A percentile compares a stretch with the other conserved stretches of the same genome.
Evolutionary conservation across 2,888 invertebrate species (phyloP).

Genomic region (Hipparchia semele): DNA sequence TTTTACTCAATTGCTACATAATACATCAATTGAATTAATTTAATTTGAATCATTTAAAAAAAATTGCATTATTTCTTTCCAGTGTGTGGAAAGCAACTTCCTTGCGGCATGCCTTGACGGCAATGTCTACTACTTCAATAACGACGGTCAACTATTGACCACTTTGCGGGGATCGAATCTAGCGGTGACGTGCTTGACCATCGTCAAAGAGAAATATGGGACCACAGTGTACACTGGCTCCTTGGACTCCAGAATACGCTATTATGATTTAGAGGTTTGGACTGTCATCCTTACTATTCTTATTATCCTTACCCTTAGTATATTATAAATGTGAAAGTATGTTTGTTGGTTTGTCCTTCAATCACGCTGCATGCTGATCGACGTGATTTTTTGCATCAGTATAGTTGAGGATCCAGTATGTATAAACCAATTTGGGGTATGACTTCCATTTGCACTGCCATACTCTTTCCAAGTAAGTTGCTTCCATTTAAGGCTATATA

Average conservation of each 20-base stretch:
- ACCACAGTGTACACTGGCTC: slow-evolving; percentile 85
- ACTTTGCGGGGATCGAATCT: slow-evolving; percentile 83
- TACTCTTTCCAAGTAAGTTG: no score
- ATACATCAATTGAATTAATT: no score
- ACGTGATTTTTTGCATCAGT: no score
- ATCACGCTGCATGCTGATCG: no score
- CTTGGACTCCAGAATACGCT: slow-evolving; percentile 83
- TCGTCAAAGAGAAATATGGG: slow-evolving; percentile 73
- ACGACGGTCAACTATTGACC: slow-evolving; percentile 78
- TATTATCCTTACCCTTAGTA: not conserved
- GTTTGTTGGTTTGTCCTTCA: no score
- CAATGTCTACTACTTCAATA: slow-evolving; percentile 83
- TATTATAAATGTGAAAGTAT: no score
- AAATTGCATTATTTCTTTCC: slow-evolving; percentile 31
- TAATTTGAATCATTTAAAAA: no score
- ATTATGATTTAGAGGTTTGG: slow-evolving; percentile 82
- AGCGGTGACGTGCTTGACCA: slow-evolving; percentile 84
- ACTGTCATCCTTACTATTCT: not conserved
- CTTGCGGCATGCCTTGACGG: slow-evolving; percentile 86
- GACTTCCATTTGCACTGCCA: no score
- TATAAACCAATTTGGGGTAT: no score
- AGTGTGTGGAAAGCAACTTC: slow-evolving; percentile 84
- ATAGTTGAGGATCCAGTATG: no score
- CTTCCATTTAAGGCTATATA: no score
- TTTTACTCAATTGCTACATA: no score